phyloP scores from a whole-genome alignment of 2,888 invertebrate genomes.

The Apantesis nais region DNA sequence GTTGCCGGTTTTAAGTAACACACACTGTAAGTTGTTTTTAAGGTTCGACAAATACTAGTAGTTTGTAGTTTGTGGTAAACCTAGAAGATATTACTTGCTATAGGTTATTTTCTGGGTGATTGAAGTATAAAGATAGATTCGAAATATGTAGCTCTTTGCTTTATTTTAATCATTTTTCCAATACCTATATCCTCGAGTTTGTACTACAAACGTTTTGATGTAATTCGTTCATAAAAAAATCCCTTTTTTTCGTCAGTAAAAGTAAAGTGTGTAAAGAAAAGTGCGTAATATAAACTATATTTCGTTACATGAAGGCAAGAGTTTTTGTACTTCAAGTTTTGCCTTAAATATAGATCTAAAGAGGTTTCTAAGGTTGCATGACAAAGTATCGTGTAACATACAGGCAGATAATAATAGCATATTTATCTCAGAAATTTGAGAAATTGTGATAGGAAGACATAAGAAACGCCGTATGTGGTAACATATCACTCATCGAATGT shows the following conservation, averaged over 20 bases:
- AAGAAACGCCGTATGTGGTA: not conserved
- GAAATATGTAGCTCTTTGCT: too few species aligned
- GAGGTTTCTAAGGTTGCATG: not conserved
- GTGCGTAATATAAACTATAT: not conserved
- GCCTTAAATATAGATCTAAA: not conserved
- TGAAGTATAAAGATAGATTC: not conserved
- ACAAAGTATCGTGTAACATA: too few species aligned
- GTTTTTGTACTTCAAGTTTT: not conserved
- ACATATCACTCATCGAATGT: not conserved
- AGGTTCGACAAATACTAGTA: not conserved
- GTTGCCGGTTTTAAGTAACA: conserved; percentile 6
- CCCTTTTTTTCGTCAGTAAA: not conserved
- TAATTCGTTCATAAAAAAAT: not conserved
- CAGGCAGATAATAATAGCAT: too few species aligned
- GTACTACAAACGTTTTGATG: too few species aligned
- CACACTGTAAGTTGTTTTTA: not conserved
- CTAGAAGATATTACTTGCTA: not conserved
- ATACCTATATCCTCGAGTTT: not conserved
- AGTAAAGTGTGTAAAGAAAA: not conserved
- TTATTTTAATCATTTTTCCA: not conserved
- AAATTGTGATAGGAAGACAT: not conserved
- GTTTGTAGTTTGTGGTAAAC: not conserved
- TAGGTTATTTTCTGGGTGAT: too few species aligned
- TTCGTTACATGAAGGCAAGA: not conserved
- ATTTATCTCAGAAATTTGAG: not conserved